Evolutionary conservation across 2,888 invertebrate genomes (phyloP).

Genomic region (Galeopsomyia nigrocyanea): DNA sequence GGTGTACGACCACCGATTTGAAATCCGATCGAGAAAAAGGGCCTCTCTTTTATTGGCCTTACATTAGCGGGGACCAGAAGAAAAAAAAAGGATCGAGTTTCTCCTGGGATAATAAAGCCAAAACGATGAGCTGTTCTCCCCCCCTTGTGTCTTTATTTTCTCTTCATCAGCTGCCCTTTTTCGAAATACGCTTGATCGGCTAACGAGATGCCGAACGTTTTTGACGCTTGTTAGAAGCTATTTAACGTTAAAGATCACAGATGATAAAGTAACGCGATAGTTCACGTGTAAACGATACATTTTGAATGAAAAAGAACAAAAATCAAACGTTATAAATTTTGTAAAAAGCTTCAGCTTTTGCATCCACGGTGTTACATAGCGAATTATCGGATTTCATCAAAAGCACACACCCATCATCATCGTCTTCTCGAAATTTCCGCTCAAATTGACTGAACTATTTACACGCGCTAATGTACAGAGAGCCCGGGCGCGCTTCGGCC

Average conservation of each 20-base stretch:
- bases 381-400: background rate
- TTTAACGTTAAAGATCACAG: no score
- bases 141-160: conserved; percentile 6
- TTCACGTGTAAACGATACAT: no score
- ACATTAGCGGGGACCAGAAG: no score
- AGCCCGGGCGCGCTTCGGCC: background rate
- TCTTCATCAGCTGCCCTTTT: background rate
- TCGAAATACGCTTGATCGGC: conserved; percentile 16
- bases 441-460: conserved; percentile 20
- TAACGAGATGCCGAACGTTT: background rate
- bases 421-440: background rate
- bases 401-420: background rate
- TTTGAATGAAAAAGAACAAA: no score
- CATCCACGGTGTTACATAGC: no score
- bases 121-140: background rate
- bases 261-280: no score
- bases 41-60: no score
- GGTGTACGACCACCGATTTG: no score
- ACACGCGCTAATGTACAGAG: conserved; percentile 8
- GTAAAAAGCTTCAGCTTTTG: no score
- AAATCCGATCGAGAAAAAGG: no score
- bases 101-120: conserved; percentile 10
- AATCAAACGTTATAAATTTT: no score
- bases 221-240: background rate
- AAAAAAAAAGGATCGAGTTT: no score